A percentile compares a stretch with the other conserved stretches of the same genome.
Evolutionary conservation across 2,797 vertebrate genomes (phyloP).

Genomic region (Decapterus maruadsi): DNA sequence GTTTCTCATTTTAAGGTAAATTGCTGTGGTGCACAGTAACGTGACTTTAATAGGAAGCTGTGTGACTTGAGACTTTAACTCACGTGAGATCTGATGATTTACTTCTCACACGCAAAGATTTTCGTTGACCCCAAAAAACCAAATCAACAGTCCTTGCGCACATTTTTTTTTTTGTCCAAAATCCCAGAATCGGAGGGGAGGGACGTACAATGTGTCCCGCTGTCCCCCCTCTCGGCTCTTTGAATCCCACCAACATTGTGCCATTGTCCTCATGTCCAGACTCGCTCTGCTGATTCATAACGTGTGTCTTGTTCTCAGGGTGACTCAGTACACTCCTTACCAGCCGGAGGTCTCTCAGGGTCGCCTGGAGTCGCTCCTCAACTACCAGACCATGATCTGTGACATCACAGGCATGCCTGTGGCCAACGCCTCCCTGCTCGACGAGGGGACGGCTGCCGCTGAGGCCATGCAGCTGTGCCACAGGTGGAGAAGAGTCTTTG

Average conservation of each 20-base stretch:
- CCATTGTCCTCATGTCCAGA: constrained; percentile 41
- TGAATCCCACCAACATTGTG: constrained; percentile 46
- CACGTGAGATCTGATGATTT: constrained; percentile 38
- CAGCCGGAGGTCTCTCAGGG: constrained; percentile 98
- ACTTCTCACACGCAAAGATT: constrained; percentile 20
- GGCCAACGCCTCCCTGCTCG: constrained; percentile 95
- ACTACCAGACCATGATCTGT: constrained; percentile 99
- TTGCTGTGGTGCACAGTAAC: constrained; percentile 23
- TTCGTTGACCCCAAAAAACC: constrained; percentile 39
- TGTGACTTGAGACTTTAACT: constrained; percentile 47
- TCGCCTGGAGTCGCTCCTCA: constrained; percentile 95
- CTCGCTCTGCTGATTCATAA: constrained; percentile 32
- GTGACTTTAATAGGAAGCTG: constrained; percentile 30
- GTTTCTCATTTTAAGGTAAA: constrained; percentile 38
- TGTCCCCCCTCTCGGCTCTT: constrained; percentile 18
- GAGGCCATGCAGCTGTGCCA: constrained; percentile 98
- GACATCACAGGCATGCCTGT: constrained; percentile 95
- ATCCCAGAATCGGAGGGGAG: neutral
- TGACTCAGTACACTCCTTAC: constrained; percentile 98
- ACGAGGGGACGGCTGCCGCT: constrained; percentile 96
- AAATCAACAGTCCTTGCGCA: constrained; percentile 15
- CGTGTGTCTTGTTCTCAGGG: constrained; percentile 81
- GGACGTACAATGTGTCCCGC: constrained; percentile 42
- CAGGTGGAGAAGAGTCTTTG: constrained; percentile 78
- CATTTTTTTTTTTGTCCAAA: constrained; percentile 22